A percentile compares a stretch with the other conserved stretches of the same genome.
Evolutionary conservation across 2,888 invertebrate genomes (phyloP).

Genomic region (Ophonus ardosiacus): DNA sequence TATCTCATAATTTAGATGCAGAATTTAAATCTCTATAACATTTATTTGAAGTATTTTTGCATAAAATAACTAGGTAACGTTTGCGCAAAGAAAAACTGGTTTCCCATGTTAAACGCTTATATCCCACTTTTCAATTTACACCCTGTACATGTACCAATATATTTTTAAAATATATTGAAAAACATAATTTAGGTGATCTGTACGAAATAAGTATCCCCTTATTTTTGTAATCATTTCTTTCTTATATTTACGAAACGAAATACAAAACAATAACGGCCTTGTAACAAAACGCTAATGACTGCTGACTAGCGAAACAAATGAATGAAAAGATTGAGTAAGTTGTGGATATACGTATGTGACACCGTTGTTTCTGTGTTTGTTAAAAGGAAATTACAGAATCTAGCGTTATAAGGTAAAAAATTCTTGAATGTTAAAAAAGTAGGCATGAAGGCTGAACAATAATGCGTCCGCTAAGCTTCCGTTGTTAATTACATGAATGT

Average conservation of each 20-base stretch:
- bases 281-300: constrained; percentile 43
- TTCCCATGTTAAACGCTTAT: too few species aligned
- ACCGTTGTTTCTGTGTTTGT: constrained; percentile 29
- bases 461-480: constrained; percentile 31
- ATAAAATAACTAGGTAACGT: too few species aligned
- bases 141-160: too few species aligned
- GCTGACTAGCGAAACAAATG: constrained; percentile 44
- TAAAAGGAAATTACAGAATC: constrained; percentile 33
- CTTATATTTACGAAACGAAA: constrained; percentile 13
- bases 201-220: too few species aligned
- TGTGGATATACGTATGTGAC: constrained; percentile 21
- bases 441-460: constrained; percentile 24
- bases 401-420: constrained; percentile 16
- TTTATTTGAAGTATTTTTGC: too few species aligned
- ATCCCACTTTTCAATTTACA: too few species aligned
- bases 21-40: too few species aligned
- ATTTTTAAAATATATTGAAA: too few species aligned
- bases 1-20: too few species aligned
- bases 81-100: too few species aligned
- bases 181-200: too few species aligned
- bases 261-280: constrained; percentile 41
- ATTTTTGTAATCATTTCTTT: too few species aligned
- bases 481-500: neutral
- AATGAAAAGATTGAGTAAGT: constrained; percentile 33
- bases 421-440: neutral